A percentile compares a stretch with the other conserved stretches of the same genome.
These are phyloP conservation scores for Pangasius sanitwongsei DNA, from an alignment of 2,797 vertebrate genomes.

Conservation along the genomic window DNA sequence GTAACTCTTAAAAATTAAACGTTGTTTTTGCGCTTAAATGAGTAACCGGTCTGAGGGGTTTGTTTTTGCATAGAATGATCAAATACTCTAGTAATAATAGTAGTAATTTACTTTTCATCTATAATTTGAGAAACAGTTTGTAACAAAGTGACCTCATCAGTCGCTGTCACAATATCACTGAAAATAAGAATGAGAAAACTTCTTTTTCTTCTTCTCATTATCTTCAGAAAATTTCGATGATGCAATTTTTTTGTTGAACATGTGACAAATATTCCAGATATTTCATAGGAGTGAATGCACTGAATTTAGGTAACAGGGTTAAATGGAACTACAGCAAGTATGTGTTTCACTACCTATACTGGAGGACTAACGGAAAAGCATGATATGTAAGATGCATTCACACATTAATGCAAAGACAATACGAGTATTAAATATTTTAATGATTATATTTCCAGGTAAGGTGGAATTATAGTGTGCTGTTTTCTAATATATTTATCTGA, in stretches of 20 bases:
- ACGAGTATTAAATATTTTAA: not conserved
- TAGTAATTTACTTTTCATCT: not conserved
- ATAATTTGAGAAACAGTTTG: not conserved
- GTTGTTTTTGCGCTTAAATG: no score
- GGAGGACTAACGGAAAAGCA: no score
- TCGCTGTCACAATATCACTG: not conserved
- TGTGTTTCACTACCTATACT: not conserved
- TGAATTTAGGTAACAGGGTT: not conserved
- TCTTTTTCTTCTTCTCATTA: not conserved
- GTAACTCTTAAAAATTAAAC: not conserved
- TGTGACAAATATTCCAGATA: not conserved
- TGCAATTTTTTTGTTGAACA: not conserved
- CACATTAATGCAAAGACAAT: not conserved
- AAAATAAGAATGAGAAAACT: not conserved
- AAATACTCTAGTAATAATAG: not conserved
- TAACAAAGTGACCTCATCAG: not conserved
- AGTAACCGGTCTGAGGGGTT: not conserved
- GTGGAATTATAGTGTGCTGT: not conserved
- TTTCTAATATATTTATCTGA: not conserved
- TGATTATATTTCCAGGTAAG: not conserved
- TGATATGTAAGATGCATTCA: not conserved
- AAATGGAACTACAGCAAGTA: not conserved
- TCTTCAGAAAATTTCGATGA: not conserved
- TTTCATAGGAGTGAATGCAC: not conserved
- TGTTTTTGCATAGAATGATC: not conserved